Percentiles rank a stretch among this genome's conserved stretches.
These are phyloP conservation scores for Tetanocera ferruginea DNA, from an alignment of 2,888 invertebrate species.

Conservation along the genomic window DNA sequence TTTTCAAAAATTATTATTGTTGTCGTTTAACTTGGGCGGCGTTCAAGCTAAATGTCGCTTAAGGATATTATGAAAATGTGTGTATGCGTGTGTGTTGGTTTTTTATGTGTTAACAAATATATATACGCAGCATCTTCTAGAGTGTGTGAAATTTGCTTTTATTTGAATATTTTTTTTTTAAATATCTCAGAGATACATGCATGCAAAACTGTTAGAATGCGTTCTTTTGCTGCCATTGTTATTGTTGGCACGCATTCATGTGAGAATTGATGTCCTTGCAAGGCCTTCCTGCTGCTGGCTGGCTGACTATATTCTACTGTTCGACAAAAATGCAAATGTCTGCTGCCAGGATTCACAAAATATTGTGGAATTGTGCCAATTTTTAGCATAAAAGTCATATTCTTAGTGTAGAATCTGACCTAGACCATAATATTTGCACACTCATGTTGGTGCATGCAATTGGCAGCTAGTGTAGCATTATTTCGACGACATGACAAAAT, in stretches of 20 bases:
- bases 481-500: too few relatives aligned
- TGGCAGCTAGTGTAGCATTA: background rate
- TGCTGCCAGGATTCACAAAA: background rate
- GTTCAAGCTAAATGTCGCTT: slow-evolving; percentile 21
- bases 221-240: background rate
- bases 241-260: slow-evolving; percentile 12
- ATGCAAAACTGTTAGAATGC: background rate
- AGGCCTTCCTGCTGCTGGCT: background rate
- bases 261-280: background rate
- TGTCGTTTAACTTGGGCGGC: background rate
- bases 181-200: background rate
- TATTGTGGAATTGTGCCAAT: slow-evolving; percentile 20
- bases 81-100: background rate
- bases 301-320: background rate
- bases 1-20: slow-evolving; percentile 7
- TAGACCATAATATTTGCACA: slow-evolving; percentile 1
- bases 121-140: background rate
- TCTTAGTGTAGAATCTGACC: background rate
- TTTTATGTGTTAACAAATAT: background rate
- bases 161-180: background rate
- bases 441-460: slow-evolving; percentile 8
- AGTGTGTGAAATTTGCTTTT: slow-evolving; percentile 1
- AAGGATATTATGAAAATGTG: background rate
- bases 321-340: slow-evolving; percentile 3
- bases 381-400: slow-evolving; percentile 15